Percentiles rank a stretch among this genome's conserved stretches.
Conservation (phyloP, 2,888 invertebrate genomes). For the Zootermopsis nevadensis region DNA sequence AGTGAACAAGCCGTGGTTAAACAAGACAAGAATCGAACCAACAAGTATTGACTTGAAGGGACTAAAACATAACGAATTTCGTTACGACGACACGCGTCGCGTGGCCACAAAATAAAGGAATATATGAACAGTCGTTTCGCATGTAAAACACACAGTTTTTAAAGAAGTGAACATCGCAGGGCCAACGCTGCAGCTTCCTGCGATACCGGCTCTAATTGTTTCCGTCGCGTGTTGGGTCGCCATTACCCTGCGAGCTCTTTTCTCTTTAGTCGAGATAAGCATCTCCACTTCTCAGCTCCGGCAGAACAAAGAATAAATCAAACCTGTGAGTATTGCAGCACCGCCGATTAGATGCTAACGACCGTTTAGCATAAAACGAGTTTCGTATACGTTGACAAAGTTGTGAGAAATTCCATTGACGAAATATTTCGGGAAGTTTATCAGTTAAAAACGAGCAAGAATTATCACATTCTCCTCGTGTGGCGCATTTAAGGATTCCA, state of each 20-base stretch:
- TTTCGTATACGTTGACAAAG: no score
- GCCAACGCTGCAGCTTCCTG: background rate
- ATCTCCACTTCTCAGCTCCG: conserved; percentile 36
- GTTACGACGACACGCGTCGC: background rate
- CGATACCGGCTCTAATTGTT: conserved; percentile 22
- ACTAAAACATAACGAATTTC: background rate
- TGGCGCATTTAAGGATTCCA: no score
- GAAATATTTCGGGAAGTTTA: no score
- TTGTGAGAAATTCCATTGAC: no score
- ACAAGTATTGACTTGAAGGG: background rate
- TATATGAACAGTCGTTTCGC: conserved; percentile 5
- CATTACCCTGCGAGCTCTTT: conserved; percentile 26
- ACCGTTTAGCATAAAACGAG: conserved; percentile 16
- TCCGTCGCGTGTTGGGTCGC: conserved; percentile 28
- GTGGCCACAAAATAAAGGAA: background rate
- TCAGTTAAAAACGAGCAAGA: no score
- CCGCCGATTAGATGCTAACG: background rate
- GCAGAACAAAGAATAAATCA: conserved; percentile 42
- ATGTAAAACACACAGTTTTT: conserved; percentile 4
- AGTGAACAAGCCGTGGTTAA: background rate
- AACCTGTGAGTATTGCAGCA: conserved; percentile 12
- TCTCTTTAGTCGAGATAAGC: conserved; percentile 39
- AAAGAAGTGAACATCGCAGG: conserved; percentile 1
- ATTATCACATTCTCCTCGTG: no score
- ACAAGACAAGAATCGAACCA: background rate